Evolutionary conservation across 2,797 vertebrate genomes (phyloP), one percentile per base, ranked within the genome.

Genomic region (Craterocephalus amniculus): DNA sequence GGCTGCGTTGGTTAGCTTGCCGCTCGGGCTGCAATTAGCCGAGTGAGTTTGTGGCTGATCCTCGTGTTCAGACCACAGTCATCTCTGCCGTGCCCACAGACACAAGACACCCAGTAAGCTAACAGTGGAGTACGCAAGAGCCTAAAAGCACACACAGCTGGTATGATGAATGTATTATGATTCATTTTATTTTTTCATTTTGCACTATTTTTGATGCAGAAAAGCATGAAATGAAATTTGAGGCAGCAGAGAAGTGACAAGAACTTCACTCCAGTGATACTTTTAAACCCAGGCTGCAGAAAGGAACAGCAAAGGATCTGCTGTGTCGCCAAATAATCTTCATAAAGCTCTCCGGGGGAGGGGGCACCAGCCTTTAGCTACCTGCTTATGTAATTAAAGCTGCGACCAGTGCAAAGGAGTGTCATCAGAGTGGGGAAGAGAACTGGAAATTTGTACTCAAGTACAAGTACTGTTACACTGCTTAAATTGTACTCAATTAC

Each of bases 11-110:
- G 31, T 62, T 34, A 4, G n/a, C 66, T 70, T 4, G 0, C 13
- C 49, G 48, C 48, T 31, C 18, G 63, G 0, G 0, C 4, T 52
- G 4, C 0, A 59, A 85, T 77, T 79, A 80, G 83, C 70, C 61
- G 59, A 56, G 73, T 49, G 71, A 29, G 67, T 78, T 65, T 66
- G 62, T 61, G 57, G 59, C 66, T 86, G 81, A 89, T 84, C 80
- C 71, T 70, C 45, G 26, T n/a, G 54, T 78, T 63, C 77, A 83
- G 63, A 67, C 65, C 59, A 59, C 36, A 49, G 58, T 63, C 69
- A 69, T 67, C 55, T 67, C 55, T 65, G 40, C 31, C 67, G 74
- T 72, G 63, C 62, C 40, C 57, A 67, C 63, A 58, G 58, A 74
- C 54, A 73, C 13, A 38, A 63, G 3, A 54, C 35, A 60, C n/a